Conservation (phyloP, 2,797 vertebrate genomes). For the Perodicticus potto region DNA sequence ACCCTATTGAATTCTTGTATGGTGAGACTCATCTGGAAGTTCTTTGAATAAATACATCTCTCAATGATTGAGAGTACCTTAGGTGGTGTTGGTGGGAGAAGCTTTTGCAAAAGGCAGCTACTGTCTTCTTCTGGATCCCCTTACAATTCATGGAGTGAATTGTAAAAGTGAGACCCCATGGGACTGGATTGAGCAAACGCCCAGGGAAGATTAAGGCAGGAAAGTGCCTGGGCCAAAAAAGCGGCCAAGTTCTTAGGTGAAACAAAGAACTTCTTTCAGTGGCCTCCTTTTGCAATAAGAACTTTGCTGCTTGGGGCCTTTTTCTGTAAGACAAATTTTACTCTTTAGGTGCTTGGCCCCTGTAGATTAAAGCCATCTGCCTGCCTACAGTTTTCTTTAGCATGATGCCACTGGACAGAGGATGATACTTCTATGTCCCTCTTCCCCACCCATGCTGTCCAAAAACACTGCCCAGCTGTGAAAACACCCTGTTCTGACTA, state of each 20-base stretch:
- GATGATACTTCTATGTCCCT: neutral
- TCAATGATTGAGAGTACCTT: neutral
- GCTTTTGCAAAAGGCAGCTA: neutral
- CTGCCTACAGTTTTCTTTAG: neutral
- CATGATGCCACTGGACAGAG: conserved; percentile 49
- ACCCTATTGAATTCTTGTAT: neutral
- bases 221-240: conserved; percentile 6
- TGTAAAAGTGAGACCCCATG: neutral
- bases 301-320: neutral
- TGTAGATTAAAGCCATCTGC: conserved; percentile 57
- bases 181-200: neutral
- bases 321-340: conserved; percentile 7
- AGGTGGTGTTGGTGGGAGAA: neutral
- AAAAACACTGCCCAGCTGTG: conserved; percentile 72
- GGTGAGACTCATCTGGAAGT: conserved; percentile 13
- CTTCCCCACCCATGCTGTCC: neutral
- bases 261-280: conserved; percentile 61
- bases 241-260: conserved; percentile 26
- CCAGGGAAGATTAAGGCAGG: neutral
- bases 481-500: conserved; percentile 67
- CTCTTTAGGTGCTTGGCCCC: neutral
- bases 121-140: neutral
- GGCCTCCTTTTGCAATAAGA: neutral
- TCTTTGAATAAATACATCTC: conserved; percentile 18
- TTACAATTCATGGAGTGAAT: neutral